Evolutionary conservation across 2,888 invertebrate genomes (phyloP), one percentile per base, ranked within the genome.

Genomic region (Lagria hirta): DNA sequence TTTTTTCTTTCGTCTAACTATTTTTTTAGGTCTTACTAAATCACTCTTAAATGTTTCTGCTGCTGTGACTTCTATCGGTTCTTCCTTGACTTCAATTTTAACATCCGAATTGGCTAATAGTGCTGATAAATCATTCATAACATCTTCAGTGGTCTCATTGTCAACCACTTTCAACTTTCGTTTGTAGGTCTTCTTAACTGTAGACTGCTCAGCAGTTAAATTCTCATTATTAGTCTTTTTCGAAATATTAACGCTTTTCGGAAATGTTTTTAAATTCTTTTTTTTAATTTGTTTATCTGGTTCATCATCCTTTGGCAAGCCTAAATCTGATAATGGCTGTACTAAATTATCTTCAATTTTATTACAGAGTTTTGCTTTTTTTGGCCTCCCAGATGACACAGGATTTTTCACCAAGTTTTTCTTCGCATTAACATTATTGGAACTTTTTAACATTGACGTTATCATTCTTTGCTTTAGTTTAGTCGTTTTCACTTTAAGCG

Each of bases 391-490:
- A 12, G 53, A 62, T 30, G 64, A 64, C 3, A 62, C 49, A 10
- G 68, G 69, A 50, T 70, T 71, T 54, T 65, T 68, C 8, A 71
- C 35, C 32, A 70, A 48, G 24, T 62, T 58, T 49, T 69, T 69
- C 41, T 66, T 68, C 23, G 52, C 52, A 35, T 63, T 62, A 7
- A 60, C 43, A 38, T 54, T 60, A 56, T 65, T 68, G 7, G 58
- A 57, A 40, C 54, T 66, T 40, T 61, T 63, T 30, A 67, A 43
- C 18, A 66, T 46, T 8, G 60, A 60, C 52, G 70, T 69, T 4
- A 52, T 51, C 15, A 58, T 43, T 48, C 61, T 61, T 28, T 57
- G 48, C 13, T 61, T 59, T 23, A 65, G 48, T 53, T 64, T 62
- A 4, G 45, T 58, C 27, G 57, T 59, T 28, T 57, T 51, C 32